Evolutionary conservation across 2,888 invertebrate species (phyloP).

Genomic region (Drosophila histrio): DNA sequence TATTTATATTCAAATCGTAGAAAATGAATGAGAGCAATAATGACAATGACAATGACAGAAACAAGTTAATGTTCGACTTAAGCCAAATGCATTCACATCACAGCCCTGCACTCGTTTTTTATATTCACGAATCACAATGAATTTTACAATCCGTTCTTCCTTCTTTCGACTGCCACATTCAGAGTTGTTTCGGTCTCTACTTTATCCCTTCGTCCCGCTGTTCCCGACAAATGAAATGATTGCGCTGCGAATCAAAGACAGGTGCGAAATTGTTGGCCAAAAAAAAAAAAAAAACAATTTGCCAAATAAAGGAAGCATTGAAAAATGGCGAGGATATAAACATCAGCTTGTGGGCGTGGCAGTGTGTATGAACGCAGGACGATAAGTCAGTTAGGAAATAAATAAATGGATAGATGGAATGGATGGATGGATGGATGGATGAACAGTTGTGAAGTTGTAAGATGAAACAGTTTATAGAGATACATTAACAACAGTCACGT

Average conservation of each 20-base stretch:
- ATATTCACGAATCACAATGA: not conserved
- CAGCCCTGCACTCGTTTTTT: not conserved
- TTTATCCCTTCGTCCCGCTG: not conserved
- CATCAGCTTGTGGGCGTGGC: slow-evolving; percentile 11
- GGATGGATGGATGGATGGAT: not conserved
- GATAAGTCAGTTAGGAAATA: not conserved
- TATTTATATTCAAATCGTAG: too few species aligned
- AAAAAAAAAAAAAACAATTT: slow-evolving; percentile 31
- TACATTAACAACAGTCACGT: slow-evolving; percentile 4
- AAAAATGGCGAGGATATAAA: slow-evolving; percentile 32
- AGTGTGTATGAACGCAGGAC: not conserved
- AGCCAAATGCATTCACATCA: not conserved
- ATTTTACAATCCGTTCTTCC: slow-evolving; percentile 7
- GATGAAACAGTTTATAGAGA: not conserved
- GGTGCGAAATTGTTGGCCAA: slow-evolving; percentile 39
- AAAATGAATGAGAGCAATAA: not conserved
- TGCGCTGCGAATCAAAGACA: slow-evolving; percentile 28
- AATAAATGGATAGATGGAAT: slow-evolving; percentile 1
- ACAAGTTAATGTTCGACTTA: not conserved
- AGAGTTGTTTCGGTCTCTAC: not conserved
- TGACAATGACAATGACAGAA: too few species aligned
- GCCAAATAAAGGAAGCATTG: slow-evolving; percentile 33
- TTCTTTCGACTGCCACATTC: not conserved
- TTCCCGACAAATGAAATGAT: slow-evolving; percentile 28
- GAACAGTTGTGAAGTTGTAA: not conserved